A percentile compares a stretch with the other conserved stretches of the same genome.
Evolutionary conservation across 2,888 invertebrate species (phyloP).

Genomic region (Coelogynopora nodosa): DNA sequence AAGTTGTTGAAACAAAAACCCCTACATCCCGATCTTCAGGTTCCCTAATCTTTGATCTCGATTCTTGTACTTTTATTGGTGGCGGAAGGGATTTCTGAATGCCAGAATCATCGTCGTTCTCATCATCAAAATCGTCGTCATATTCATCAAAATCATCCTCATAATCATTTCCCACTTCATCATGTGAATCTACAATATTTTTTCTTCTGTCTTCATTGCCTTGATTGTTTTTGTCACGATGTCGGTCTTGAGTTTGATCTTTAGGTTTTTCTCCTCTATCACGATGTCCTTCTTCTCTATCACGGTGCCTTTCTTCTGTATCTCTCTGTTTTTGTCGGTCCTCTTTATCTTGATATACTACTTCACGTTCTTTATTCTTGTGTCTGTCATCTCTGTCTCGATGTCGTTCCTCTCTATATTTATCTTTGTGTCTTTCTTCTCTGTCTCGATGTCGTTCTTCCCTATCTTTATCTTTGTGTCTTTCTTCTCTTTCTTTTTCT

Average conservation of each 20-base stretch:
- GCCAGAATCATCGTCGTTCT: slow-evolving; percentile 19
- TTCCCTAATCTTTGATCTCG: not conserved
- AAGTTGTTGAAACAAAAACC: not conserved
- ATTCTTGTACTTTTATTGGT: not conserved
- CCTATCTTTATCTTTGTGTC: not conserved
- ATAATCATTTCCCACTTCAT: too few species aligned
- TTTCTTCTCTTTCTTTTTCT: not conserved
- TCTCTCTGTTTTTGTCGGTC: not conserved
- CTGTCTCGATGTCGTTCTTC: too few species aligned
- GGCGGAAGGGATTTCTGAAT: not conserved
- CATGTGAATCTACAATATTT: too few species aligned
- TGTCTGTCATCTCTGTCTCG: not conserved
- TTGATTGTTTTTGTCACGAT: not conserved
- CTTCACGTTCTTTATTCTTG: too few species aligned
- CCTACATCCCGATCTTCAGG: not conserved
- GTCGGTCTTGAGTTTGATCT: not conserved
- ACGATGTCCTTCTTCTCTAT: not conserved
- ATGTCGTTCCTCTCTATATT: not conserved
- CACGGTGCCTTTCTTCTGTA: not conserved
- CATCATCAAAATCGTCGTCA: slow-evolving; percentile 21
- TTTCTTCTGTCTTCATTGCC: too few species aligned
- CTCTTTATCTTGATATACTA: too few species aligned
- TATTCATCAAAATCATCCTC: slow-evolving; percentile 37
- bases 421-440: not conserved
- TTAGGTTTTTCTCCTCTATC: not conserved